Conservation (phyloP, 2,797 vertebrate genomes). For the Meriones psammophilus region DNA sequence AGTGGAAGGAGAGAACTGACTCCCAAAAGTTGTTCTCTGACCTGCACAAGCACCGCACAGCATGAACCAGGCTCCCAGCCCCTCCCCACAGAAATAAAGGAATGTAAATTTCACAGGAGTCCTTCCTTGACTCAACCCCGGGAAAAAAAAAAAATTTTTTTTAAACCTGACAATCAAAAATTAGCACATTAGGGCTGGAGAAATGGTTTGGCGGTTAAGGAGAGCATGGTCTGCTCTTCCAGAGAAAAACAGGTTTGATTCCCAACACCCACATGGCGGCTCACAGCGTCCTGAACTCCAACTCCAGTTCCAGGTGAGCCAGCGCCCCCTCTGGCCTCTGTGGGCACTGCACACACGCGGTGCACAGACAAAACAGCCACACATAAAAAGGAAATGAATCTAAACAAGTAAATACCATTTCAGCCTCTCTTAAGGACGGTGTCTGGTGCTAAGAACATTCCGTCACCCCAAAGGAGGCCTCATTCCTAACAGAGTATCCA, state of each 20-base stretch:
- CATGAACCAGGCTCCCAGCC: neutral
- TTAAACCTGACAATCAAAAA: neutral
- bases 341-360: too few species aligned
- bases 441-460: neutral
- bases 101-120: neutral
- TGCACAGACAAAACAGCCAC: neutral
- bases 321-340: neutral
- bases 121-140: neutral
- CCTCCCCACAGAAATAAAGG: neutral
- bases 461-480: neutral
- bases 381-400: neutral
- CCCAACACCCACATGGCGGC: too few species aligned
- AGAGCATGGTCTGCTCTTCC: too few species aligned
- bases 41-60: neutral
- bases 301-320: too few species aligned
- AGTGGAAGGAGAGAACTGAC: neutral
- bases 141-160: neutral
- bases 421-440: too few species aligned
- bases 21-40: neutral
- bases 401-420: neutral
- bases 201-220: neutral
- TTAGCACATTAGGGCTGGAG: neutral
- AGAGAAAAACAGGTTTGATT: too few species aligned
- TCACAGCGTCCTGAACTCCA: too few species aligned
- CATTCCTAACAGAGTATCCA: neutral